phyloP scores from a whole-genome alignment of 92 coral and sea anemone genomes.

The Epizoanthus ramosus region DNA sequence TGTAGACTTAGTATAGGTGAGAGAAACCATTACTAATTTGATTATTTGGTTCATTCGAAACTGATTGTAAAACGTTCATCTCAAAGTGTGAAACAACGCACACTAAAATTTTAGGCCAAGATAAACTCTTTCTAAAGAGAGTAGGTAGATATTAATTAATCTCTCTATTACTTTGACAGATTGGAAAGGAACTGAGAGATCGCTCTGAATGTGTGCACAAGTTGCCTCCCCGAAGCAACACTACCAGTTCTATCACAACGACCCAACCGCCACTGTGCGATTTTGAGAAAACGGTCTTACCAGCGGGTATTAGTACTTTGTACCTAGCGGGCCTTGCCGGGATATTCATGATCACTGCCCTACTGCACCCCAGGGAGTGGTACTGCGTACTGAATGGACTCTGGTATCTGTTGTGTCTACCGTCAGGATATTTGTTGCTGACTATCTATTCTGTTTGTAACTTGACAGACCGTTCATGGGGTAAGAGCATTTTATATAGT shows the following conservation, averaged over 20 bases:
- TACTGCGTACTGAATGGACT: slow-evolving; percentile 78
- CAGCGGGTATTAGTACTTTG: slow-evolving; percentile 73
- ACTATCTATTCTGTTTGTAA: slow-evolving; percentile 58
- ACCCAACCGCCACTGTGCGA: not conserved
- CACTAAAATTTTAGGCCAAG: too few species aligned
- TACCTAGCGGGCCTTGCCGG: slow-evolving; percentile 75
- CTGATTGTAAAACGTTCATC: too few species aligned
- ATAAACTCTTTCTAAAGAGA: not conserved
- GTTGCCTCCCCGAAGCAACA: not conserved
- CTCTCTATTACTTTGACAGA: not conserved
- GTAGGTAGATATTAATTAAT: not conserved
- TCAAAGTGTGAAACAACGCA: too few species aligned
- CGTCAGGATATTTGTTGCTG: slow-evolving; percentile 60
- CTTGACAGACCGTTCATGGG: slow-evolving; percentile 75
- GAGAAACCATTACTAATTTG: too few species aligned
- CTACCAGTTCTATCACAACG: not conserved
- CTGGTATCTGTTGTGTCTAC: slow-evolving; percentile 83
- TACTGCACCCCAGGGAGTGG: slow-evolving; percentile 82
- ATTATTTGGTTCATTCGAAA: too few species aligned
- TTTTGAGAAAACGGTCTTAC: slow-evolving; percentile 31
- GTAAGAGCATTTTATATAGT: slow-evolving; percentile 14
- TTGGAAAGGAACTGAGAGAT: slow-evolving; percentile 34
- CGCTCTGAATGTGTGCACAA: not conserved
- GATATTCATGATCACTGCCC: slow-evolving; percentile 72
- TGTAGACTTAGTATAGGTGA: too few species aligned